Percentiles rank a stretch among this genome's conserved stretches.
These are phyloP conservation scores for Alcedo atthis DNA, from an alignment of 2,797 vertebrate genomes.

Conservation along the genomic window DNA sequence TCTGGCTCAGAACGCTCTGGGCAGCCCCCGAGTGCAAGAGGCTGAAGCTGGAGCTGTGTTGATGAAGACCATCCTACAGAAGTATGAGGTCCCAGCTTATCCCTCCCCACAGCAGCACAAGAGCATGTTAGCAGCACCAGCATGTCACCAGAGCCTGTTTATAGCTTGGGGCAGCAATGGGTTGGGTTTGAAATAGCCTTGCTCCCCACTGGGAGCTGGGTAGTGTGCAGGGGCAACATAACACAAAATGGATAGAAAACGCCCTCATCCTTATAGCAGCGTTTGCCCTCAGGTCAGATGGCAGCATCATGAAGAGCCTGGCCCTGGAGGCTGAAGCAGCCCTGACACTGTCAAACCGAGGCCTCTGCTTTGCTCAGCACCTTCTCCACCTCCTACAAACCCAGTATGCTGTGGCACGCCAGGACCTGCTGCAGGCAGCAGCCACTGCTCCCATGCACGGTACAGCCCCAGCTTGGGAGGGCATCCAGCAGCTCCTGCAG, in stretches of 20 bases:
- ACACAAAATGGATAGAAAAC: not conserved
- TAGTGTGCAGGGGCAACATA: fast-evolving
- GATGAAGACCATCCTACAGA: conserved; percentile 84
- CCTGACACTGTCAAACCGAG: not conserved
- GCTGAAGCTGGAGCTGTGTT: conserved; percentile 88
- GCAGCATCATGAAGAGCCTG: conserved; percentile 23
- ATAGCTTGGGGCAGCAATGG: not conserved
- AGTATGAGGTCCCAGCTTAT: conserved; percentile 71
- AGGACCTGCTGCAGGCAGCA: conserved; percentile 85
- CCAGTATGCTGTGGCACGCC: conserved; percentile 79
- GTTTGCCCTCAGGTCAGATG: conserved; percentile 24
- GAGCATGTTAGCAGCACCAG: fast-evolving
- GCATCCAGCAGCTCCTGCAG: not conserved
- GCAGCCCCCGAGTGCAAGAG: conserved; percentile 88
- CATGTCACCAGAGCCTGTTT: not conserved
- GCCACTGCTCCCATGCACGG: conserved; percentile 84
- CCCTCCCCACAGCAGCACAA: fast-evolving
- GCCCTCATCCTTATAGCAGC: not conserved
- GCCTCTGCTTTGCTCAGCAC: conserved; percentile 70
- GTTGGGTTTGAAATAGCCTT: not conserved
- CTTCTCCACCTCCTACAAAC: conserved; percentile 80
- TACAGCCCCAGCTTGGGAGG: not conserved
- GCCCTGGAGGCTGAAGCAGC: not conserved
- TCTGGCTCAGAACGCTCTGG: conserved; percentile 75
- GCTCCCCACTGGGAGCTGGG: not conserved